These are phyloP conservation scores for Venusia cambrica DNA, from an alignment of 2,888 invertebrate species.

Conservation along the genomic window DNA sequence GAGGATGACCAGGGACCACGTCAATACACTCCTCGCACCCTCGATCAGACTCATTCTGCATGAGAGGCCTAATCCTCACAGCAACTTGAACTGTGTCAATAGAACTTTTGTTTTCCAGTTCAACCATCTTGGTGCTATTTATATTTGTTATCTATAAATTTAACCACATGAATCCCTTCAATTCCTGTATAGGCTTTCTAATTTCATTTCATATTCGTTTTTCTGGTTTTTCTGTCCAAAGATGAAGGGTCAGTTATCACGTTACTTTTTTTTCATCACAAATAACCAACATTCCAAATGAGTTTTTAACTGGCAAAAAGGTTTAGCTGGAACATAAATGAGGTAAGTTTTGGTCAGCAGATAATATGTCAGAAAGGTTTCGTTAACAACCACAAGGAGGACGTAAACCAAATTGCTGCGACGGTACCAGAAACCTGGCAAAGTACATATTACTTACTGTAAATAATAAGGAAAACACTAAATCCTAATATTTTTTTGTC, in stretches of 20 bases:
- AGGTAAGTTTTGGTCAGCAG: too few relatives aligned
- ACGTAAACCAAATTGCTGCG: too few relatives aligned
- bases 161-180: slow-evolving; percentile 25
- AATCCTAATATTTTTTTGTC: too few relatives aligned
- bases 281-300: slow-evolving; percentile 21
- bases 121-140: slow-evolving; percentile 53
- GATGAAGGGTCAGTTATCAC: slow-evolving; percentile 36
- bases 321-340: slow-evolving; percentile 38
- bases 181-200: slow-evolving; percentile 22
- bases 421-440: too few relatives aligned
- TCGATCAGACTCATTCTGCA: slow-evolving; percentile 85
- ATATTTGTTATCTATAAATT: slow-evolving; percentile 16
- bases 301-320: slow-evolving; percentile 28
- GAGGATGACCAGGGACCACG: slow-evolving; percentile 83
- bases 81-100: slow-evolving; percentile 88
- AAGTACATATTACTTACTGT: too few relatives aligned
- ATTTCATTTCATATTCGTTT: slow-evolving; percentile 36
- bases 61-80: slow-evolving; percentile 89
- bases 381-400: too few relatives aligned
- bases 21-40: slow-evolving; percentile 89
- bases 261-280: slow-evolving; percentile 34
- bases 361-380: too few relatives aligned
- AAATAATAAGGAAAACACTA: too few relatives aligned
- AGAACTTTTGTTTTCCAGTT: slow-evolving; percentile 51
- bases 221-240: slow-evolving; percentile 32